Percentiles rank a stretch among this genome's conserved stretches.
phyloP scores from a whole-genome alignment of 2,113 vertebrate genomes.

The human region GRCh38 chr9:89891501-89892000 shows the following conservation, averaged over 20 bases:
- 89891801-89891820: not conserved
- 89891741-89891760: fast-evolving
- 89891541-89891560: fast-evolving
- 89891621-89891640: not conserved
- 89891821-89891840: not conserved
- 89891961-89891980: not conserved
- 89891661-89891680: not conserved
- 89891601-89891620: fast-evolving
- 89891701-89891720: fast-evolving
- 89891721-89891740: fast-evolving
- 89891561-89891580: not conserved
- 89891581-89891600: fast-evolving
- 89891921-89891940: not conserved
- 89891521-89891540: not conserved
- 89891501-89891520: not conserved
- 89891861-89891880: conserved; percentile 45
- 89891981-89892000: not conserved
- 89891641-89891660: fast-evolving
- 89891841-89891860: not conserved
- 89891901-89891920: not conserved
- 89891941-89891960: not conserved
- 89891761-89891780: fast-evolving
- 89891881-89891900: not conserved
- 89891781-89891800: not conserved
- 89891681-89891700: not conserved